Percentiles rank a stretch among this genome's conserved stretches.
These are phyloP conservation scores for Toxonevra muliebris DNA, from an alignment of 2,888 invertebrate genomes.

Conservation along the genomic window DNA sequence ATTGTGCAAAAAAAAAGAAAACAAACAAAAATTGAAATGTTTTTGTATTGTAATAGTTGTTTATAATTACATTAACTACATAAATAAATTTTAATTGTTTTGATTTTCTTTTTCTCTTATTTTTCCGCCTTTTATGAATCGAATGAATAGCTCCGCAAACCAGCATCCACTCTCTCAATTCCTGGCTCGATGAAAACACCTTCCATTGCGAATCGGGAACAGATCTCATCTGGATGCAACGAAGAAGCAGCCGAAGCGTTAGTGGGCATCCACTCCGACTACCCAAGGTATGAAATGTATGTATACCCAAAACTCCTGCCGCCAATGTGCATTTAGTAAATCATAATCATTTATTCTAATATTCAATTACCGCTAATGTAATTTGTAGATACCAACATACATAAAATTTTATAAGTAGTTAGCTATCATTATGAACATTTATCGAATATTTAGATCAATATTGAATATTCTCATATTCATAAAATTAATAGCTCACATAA, in stretches of 20 bases:
- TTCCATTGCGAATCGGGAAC: constrained; percentile 69
- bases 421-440: too few species aligned
- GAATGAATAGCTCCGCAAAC: constrained; percentile 85
- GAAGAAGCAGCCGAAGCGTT: constrained; percentile 91
- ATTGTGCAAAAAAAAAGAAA: too few species aligned
- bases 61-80: too few species aligned
- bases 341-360: not conserved
- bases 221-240: constrained; percentile 70
- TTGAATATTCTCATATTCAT: too few species aligned
- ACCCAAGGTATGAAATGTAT: constrained; percentile 71
- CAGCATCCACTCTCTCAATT: constrained; percentile 95
- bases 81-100: too few species aligned
- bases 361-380: constrained; percentile 1
- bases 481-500: too few species aligned
- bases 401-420: too few species aligned
- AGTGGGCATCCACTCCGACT: constrained; percentile 90
- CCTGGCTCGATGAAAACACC: constrained; percentile 89
- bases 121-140: too few species aligned
- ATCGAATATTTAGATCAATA: too few species aligned
- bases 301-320: constrained; percentile 45
- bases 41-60: too few species aligned
- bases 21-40: too few species aligned
- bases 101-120: too few species aligned
- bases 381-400: constrained; percentile 10
- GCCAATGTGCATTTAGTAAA: not conserved